phyloP scores from a whole-genome alignment of 1,140 invertebrate genomes.

The Ostrea denselamellosa region DNA sequence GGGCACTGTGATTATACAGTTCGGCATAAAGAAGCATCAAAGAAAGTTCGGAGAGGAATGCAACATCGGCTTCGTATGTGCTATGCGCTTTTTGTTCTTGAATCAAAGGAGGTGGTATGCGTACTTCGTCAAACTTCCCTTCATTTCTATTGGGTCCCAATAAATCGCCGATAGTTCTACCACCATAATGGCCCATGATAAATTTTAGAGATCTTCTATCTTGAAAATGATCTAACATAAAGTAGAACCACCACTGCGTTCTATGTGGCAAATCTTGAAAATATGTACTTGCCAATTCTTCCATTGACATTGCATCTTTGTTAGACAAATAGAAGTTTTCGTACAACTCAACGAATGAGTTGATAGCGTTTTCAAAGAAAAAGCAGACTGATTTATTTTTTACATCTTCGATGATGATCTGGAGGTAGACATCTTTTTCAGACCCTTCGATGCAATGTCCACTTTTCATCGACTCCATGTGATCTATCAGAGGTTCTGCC shows the following conservation, averaged over 20 bases:
- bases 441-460: background rate
- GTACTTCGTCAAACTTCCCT: background rate
- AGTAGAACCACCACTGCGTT: slow-evolving; percentile 1
- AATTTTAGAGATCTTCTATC: background rate
- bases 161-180: background rate
- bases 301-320: background rate
- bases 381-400: background rate
- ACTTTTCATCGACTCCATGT: background rate
- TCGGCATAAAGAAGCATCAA: background rate
- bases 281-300: background rate
- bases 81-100: background rate
- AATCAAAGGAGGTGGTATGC: background rate
- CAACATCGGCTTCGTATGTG: background rate
- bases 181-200: background rate
- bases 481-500: background rate
- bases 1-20: background rate
- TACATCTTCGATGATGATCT: background rate
- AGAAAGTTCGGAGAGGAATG: background rate
- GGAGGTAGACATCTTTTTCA: slow-evolving; percentile 6
- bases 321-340: background rate
- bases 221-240: slow-evolving; percentile 7
- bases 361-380: background rate
- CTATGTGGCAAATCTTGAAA: background rate
- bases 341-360: background rate
- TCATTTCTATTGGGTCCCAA: background rate